Conservation (phyloP, 1,140 invertebrate genomes). For the Triops cancriformis region DNA sequence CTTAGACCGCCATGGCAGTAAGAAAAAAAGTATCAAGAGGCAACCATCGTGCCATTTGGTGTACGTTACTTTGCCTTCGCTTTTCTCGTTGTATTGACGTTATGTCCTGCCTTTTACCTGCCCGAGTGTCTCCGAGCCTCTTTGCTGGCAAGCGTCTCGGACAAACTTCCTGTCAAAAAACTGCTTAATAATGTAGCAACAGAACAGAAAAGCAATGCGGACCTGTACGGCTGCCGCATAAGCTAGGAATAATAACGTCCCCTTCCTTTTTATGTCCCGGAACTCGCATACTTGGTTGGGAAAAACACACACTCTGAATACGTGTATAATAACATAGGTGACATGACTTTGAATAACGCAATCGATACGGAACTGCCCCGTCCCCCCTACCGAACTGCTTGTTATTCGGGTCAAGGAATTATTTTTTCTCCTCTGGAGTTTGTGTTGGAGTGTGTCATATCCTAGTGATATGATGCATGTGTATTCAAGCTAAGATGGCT, state of each 20-base stretch:
- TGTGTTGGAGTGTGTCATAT: neutral
- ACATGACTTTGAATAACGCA: slow-evolving; percentile 8
- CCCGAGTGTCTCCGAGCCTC: neutral
- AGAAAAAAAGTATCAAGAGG: neutral
- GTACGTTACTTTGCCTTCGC: neutral
- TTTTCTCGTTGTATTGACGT: neutral
- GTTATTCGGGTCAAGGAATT: slow-evolving; percentile 9
- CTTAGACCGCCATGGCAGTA: neutral
- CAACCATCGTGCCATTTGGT: slow-evolving; percentile 2
- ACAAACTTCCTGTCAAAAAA: neutral
- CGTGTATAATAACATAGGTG: neutral
- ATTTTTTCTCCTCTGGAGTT: neutral
- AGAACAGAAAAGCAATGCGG: neutral
- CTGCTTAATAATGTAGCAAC: neutral
- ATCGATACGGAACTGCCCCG: neutral
- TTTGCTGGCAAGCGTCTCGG: neutral
- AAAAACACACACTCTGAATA: neutral
- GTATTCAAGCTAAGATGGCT: neutral
- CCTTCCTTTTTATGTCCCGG: neutral
- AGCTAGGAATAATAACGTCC: slow-evolving; percentile 3
- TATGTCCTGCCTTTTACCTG: neutral
- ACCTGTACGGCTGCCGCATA: neutral
- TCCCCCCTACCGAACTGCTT: neutral
- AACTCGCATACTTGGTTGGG: neutral
- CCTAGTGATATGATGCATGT: neutral